phyloP scores from a whole-genome alignment of 1,140 invertebrate genomes.

The Caenorhabditis elegans region DNA sequence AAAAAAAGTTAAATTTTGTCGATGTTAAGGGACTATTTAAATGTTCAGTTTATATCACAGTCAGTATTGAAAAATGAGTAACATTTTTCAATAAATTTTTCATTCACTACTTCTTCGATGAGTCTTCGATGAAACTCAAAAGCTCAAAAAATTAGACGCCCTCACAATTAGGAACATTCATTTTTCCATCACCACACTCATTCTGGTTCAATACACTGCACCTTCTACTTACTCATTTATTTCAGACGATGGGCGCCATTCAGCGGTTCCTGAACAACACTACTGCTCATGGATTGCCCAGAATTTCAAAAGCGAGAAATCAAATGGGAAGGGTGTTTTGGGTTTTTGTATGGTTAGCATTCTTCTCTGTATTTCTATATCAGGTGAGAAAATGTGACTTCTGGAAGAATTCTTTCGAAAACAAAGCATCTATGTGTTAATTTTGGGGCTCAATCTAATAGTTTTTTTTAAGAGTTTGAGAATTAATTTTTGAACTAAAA shows the following conservation, averaged over 20 bases:
- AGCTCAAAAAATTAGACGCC: neutral
- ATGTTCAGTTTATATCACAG: too few relatives aligned
- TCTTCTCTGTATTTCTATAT: neutral
- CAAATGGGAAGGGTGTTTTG: slow-evolving; percentile 25
- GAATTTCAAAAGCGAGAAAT: slow-evolving; percentile 32
- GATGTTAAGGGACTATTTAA: too few relatives aligned
- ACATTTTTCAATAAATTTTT: too few relatives aligned
- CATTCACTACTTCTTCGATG: neutral
- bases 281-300: slow-evolving; percentile 26
- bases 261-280: slow-evolving; percentile 20
- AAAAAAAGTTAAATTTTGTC: too few relatives aligned
- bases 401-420: too few relatives aligned
- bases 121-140: neutral
- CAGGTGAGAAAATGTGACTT: neutral
- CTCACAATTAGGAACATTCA: neutral
- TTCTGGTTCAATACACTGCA: neutral
- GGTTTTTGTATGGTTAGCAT: neutral
- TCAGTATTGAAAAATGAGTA: too few relatives aligned
- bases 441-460: too few relatives aligned
- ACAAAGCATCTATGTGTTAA: too few relatives aligned
- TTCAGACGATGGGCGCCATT: slow-evolving; percentile 4
- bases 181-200: neutral
- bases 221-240: neutral
- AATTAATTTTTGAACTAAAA: too few relatives aligned
- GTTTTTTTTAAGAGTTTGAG: too few relatives aligned